Evolutionary conservation across 2,888 invertebrate genomes (phyloP), one percentile per base, ranked within the genome.

Genomic region (Thalpophila matura): DNA sequence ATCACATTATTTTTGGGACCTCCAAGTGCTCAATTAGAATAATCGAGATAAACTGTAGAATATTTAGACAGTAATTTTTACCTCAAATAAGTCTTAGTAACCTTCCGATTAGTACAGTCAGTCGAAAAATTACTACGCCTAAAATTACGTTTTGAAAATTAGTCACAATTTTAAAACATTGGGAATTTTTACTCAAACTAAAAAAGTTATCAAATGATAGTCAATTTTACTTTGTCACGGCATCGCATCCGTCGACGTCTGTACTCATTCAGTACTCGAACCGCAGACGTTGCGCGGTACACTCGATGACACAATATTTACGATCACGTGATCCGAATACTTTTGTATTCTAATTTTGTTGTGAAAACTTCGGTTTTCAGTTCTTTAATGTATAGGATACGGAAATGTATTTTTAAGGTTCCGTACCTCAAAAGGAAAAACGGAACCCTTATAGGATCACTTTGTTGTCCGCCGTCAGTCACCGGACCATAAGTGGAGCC

Each of bases 261-360:
- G 74, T 74, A 79, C 63, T 47, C 33, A 27, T 42, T 29, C 38
- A 46, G 59, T 59, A 61, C 53, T 73, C 42, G 38, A 54, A 37
- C 45, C 37, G 46, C 16, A 33, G 35, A 31, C 12, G 26, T 53
- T 38, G 45, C 37, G 31, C 26, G 56, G 60, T 80, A 77, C 68
- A 69, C 63, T 80, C 63, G 57, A 56, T 26, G 55, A 61, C 72
- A 62, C n/a, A 56, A 70, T 77, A 80, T 78, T 78, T 78, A 78
- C 78, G 80, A 69, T 78, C 78, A 61, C 78, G 80, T 78, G 68
- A 57, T 55, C 10, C 26, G 35, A 20, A 47, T 47, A 35, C 53
- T 22, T 50, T 68, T 45, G 47, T 54, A 55, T 58, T 62, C 42
- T 50, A 53, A 71, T 71, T 64, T 56, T 51, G 64, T 60, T 50